Conservation (phyloP, 2,113 vertebrate species). For the Petroica traversi region DNA sequence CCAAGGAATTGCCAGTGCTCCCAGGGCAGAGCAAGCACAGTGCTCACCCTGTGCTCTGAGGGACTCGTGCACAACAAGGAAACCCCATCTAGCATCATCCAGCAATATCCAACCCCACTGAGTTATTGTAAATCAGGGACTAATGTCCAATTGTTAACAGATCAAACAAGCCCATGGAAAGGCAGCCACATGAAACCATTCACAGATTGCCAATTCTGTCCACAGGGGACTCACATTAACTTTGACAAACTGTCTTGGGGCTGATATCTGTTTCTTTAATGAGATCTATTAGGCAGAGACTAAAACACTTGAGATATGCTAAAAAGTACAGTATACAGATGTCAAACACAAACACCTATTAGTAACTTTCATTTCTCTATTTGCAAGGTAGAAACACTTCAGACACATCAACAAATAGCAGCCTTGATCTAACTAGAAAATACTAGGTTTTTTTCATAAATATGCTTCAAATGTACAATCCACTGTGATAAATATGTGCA, state of each 20-base stretch:
- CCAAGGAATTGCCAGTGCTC: constrained; percentile 60
- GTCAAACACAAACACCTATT: constrained; percentile 76
- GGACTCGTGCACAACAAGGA: constrained; percentile 54
- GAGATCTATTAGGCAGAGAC: constrained; percentile 77
- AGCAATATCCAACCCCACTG: constrained; percentile 57
- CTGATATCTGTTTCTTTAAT: constrained; percentile 81
- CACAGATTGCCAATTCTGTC: constrained; percentile 73
- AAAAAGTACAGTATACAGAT: constrained; percentile 76
- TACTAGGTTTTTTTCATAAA: constrained; percentile 54
- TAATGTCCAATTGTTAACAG: constrained; percentile 73
- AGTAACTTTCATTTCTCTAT: constrained; percentile 69
- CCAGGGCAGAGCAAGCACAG: constrained; percentile 17
- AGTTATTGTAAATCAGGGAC: constrained; percentile 71
- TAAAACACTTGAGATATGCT: constrained; percentile 76
- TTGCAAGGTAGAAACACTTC: constrained; percentile 13
- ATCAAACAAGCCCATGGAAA: constrained; percentile 73
- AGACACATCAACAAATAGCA: constrained; percentile 31
- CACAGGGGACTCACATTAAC: constrained; percentile 73
- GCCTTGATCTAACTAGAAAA: constrained; percentile 31
- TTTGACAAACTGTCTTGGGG: constrained; percentile 81
- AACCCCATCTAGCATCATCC: constrained; percentile 43
- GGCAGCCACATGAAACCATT: constrained; percentile 57
- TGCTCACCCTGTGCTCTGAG: constrained; percentile 49
- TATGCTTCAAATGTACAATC: background rate
- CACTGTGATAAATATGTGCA: background rate